Percentiles rank a stretch among this genome's conserved stretches.
Evolutionary conservation across 2,888 invertebrate genomes (phyloP).

Genomic region (Zygogramma bicolorata): DNA sequence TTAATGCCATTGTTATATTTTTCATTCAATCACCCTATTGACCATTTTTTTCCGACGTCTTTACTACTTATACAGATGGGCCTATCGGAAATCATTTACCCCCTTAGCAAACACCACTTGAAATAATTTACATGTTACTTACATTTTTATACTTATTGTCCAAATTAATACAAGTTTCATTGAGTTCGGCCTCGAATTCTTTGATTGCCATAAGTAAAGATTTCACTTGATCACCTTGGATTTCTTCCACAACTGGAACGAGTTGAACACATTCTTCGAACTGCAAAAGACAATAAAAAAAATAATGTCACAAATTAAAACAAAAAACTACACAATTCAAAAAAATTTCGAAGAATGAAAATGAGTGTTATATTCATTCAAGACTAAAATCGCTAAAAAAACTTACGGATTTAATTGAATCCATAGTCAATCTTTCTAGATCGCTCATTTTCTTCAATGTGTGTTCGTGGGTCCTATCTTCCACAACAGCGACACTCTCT

Average conservation of each 20-base stretch:
- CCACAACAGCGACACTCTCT: constrained; percentile 8
- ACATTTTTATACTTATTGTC: constrained; percentile 26
- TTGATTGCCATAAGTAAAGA: constrained; percentile 3
- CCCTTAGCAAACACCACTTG: no score
- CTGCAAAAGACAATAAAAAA: constrained; percentile 12
- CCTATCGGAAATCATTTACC: no score
- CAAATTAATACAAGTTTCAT: background rate
- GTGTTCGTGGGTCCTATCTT: background rate
- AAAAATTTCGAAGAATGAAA: background rate
- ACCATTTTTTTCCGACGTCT: no score
- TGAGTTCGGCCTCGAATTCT: constrained; percentile 25
- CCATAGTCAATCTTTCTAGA: constrained; percentile 13
- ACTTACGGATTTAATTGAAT: constrained; percentile 29
- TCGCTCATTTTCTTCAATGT: constrained; percentile 8
- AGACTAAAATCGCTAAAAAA: background rate
- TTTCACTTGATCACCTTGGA: constrained; percentile 16
- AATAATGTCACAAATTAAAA: no score
- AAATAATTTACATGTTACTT: constrained; percentile 11
- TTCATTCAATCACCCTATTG: no score
- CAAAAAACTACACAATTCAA: background rate
- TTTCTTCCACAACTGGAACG: constrained; percentile 13
- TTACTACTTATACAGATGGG: no score
- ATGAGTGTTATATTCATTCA: no score
- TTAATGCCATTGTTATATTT: no score
- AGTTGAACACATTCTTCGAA: constrained; percentile 23